Base-by-base conservation (phyloP, 1,140 invertebrate species). In the Anoplophora glabripennis region DNA sequence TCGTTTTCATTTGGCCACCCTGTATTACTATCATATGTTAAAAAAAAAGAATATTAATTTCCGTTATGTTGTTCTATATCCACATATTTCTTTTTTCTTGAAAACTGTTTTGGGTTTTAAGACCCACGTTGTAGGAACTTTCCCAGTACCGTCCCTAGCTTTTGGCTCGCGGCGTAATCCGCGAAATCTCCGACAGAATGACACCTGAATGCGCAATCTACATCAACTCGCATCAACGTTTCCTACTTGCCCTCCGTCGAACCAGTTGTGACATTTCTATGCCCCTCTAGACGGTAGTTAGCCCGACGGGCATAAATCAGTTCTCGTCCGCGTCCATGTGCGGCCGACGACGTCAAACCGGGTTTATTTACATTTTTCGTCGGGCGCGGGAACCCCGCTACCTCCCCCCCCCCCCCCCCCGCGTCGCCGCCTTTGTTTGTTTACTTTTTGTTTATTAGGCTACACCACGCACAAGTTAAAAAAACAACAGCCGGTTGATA, bases 131-230 rank as follows among this genome's bases (percentile, higher is more conserved):
- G n/a, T n/a, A n/a, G n/a, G n/a, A n/a, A n/a, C n/a, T n/a, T n/a
- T n/a, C n/a, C n/a, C n/a, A 28, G 21, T 5, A 28, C 5, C 3
- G 21, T 28, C 21, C 21, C 21, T 28, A 28, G 21, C 21, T 28
- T 28, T 28, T 28, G 21, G 21, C 18, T 18, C n/a, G 42, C n/a
- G 42, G 18, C 47, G 35, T 47, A 42, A 21, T 12, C 42, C 21
- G 11, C 17, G 14, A 38, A 34, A 40, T 38, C 48, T 58, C 41
- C 36, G 35, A 21, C 10, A 47, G 54, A 48, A 3, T 62, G 60
- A 62, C 60, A 62, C 45, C 54, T 62, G 60, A 62, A 62, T 62
- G 60, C 60, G 57, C 57, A 62, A 62, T 62, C 51, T 62, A 53
- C 48, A 41, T 62, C 54, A 38, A 40, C 38, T 42, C 12, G 35